These are phyloP conservation scores for Neostethus bicornis DNA, from an alignment of 2,797 vertebrate genomes.

Conservation along the genomic window DNA sequence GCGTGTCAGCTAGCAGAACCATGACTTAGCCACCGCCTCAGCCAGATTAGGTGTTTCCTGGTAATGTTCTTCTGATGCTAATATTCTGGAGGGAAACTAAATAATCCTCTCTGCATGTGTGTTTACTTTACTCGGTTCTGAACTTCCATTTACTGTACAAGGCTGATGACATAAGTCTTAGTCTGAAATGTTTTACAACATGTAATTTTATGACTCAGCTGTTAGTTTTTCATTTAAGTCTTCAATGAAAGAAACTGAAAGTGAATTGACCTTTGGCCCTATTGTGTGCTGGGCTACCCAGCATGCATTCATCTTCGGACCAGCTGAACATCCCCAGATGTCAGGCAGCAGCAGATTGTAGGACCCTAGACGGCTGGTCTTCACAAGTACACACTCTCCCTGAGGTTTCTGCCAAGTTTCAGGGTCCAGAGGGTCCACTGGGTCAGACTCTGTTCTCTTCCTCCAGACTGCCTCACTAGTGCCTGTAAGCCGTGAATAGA, in stretches of 20 bases:
- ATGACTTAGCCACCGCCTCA: conserved; percentile 11
- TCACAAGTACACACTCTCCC: conserved; percentile 55
- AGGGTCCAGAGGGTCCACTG: conserved; percentile 60
- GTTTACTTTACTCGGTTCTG: conserved; percentile 11
- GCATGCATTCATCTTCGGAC: conserved; percentile 66
- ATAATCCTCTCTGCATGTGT: conserved; percentile 25
- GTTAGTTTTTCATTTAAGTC: conserved; percentile 28
- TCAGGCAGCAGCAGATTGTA: conserved; percentile 67
- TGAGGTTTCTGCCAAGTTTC: conserved; percentile 57
- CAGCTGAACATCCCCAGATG: conserved; percentile 71
- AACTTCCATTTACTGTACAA: conserved; percentile 15
- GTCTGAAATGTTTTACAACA: conserved; percentile 26
- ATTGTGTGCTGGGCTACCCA: conserved; percentile 62
- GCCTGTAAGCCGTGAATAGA: conserved; percentile 70
- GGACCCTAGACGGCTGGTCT: conserved; percentile 64
- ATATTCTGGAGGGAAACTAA: conserved; percentile 44
- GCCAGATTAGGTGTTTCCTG: conserved; percentile 42
- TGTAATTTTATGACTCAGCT: conserved; percentile 16
- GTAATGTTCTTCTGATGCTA: conserved; percentile 39
- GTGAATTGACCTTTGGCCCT: conserved; percentile 59
- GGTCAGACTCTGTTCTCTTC: conserved; percentile 49
- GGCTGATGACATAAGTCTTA: conserved; percentile 6
- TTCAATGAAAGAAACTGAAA: conserved; percentile 61
- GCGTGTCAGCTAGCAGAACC: neutral
- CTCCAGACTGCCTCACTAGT: conserved; percentile 56